Evolutionary conservation across 2,113 vertebrate genomes (phyloP), one percentile per base, ranked within the genome.

Genomic region (Coregonus clupeaformis): DNA sequence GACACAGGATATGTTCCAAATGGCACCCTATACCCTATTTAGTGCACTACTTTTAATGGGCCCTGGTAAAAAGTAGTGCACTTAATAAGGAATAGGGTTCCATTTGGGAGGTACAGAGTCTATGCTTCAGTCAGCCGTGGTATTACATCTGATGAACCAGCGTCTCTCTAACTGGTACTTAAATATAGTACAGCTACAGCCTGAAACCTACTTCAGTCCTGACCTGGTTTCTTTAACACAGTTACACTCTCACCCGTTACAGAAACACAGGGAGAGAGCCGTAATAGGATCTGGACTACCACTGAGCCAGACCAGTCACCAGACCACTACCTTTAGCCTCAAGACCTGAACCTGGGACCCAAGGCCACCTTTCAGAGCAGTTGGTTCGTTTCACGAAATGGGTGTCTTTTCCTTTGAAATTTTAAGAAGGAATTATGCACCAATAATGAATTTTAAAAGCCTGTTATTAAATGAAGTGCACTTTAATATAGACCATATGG

Each of bases 171-270:
- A 59, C n/a, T 24, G 62, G 57, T 29, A 67, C 67, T 83, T 80
- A 83, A 76, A 80, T 78, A 78, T 84, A 84, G 16, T 52, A 52
- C 49, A 18, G 49, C 49, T 18, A 16, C 49, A 52, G 49, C 16
- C 16, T 52, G 30, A 73, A 76, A 78, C 78, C 82, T 84, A 80
- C 76, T 80, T 84, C 24, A 80, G 73, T 72, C 42, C 36, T 77
- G 77, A 42, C 83, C 83, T 64, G 77, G 66, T 80, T 82, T 36
- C 65, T 64, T 52, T 55, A 42, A 42, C 36, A 60, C 65, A 42
- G 36, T 11, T 27, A 68, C 65, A 52, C n/a, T 42, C 36, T 42
- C 36, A 42, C 36, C 36, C 42, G 62, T 45, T 69, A 68, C 59
- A 75, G 55, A 59, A 24, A 45, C 32, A 52, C 6, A 42, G 36